Conservation (phyloP, 2,797 vertebrate species). For the Pristis pectinata region DNA sequence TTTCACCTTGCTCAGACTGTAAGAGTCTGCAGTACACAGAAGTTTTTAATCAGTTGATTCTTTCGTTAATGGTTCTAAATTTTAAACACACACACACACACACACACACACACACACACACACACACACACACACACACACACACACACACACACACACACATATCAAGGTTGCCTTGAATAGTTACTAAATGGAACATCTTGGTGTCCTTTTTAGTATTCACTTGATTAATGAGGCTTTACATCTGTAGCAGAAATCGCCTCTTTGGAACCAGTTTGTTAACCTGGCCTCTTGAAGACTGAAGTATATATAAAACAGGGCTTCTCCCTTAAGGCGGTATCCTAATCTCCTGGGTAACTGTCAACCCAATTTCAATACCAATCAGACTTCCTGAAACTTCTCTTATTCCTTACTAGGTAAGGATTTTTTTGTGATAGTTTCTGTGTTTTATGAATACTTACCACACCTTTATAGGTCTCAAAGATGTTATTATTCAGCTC, state of each 20-base stretch:
- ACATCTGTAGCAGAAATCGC: background rate
- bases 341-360: background rate
- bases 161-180: background rate
- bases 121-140: too few relatives aligned
- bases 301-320: background rate
- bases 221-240: conserved; percentile 29
- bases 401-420: background rate
- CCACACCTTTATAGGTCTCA: background rate
- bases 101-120: background rate
- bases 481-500: background rate
- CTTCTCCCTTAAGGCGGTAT: background rate
- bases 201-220: background rate
- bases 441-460: background rate
- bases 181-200: background rate
- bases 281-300: background rate
- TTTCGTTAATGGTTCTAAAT: background rate
- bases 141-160: background rate
- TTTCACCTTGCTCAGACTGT: background rate
- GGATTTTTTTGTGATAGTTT: background rate
- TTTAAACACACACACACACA: background rate
- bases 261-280: conserved; percentile 10
- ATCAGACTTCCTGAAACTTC: background rate
- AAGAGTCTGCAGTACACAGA: background rate
- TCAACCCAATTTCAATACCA: conserved; percentile 20
- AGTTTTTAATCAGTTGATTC: background rate